phyloP scores from a whole-genome alignment of 1,140 invertebrate genomes.

The Drosophila ananassae region DNA sequence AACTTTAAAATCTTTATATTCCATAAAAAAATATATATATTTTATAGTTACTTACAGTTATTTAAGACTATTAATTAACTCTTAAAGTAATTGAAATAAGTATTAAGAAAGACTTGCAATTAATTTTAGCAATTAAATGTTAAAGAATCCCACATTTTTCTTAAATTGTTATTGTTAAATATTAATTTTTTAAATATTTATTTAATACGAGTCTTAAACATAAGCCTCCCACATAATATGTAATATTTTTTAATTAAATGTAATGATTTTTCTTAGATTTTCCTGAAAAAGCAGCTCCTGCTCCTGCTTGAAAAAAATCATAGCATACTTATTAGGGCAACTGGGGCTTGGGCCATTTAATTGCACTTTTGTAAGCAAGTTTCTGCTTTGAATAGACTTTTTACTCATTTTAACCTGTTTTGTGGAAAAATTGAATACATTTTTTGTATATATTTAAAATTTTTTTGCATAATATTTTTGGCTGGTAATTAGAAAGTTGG shows the following conservation, averaged over 20 bases:
- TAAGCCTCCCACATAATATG: too few relatives aligned
- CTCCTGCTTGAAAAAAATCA: background rate
- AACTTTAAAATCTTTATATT: too few relatives aligned
- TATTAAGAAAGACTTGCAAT: too few relatives aligned
- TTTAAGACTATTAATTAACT: too few relatives aligned
- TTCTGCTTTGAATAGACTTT: background rate
- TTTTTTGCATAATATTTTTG: background rate
- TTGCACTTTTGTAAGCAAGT: background rate
- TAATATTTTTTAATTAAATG: background rate
- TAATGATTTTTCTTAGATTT: background rate
- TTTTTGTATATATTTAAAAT: background rate
- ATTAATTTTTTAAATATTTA: too few relatives aligned
- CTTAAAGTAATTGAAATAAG: too few relatives aligned
- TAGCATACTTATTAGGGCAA: constrained; percentile 12
- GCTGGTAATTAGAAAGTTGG: background rate
- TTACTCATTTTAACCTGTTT: background rate
- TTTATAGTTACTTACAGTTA: too few relatives aligned
- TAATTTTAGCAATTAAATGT: too few relatives aligned
- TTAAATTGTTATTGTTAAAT: too few relatives aligned
- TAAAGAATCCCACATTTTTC: too few relatives aligned
- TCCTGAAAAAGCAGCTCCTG: background rate
- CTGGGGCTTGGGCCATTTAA: background rate
- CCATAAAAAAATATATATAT: too few relatives aligned
- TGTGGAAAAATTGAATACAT: background rate
- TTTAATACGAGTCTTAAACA: too few relatives aligned